These are phyloP conservation scores for Ptilodon capucinus DNA, from an alignment of 2,888 invertebrate species.

Conservation along the genomic window DNA sequence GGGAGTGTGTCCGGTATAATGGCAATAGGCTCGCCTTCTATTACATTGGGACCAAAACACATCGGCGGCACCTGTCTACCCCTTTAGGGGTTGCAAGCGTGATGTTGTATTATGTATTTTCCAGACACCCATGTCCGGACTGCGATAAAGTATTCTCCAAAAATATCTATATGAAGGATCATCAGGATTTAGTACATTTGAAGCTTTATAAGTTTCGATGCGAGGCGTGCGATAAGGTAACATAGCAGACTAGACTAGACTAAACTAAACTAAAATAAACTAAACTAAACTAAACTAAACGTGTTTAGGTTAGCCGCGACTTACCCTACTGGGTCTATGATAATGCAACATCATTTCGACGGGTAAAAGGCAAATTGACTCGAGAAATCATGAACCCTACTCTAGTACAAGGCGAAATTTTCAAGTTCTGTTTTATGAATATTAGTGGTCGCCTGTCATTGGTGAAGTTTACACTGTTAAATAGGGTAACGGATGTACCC, in stretches of 20 bases:
- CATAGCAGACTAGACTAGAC: not conserved
- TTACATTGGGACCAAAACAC: no score
- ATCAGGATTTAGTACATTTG: slow-evolving; percentile 53
- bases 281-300: not conserved
- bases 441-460: no score
- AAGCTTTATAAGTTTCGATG: slow-evolving; percentile 53
- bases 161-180: slow-evolving; percentile 59
- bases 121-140: slow-evolving; percentile 49
- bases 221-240: slow-evolving; percentile 56
- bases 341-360: no score
- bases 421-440: no score
- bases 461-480: no score
- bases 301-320: not conserved
- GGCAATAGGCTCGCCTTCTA: no score
- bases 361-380: not conserved
- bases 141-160: slow-evolving; percentile 58
- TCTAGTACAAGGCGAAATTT: no score
- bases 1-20: no score
- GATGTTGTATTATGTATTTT: not conserved
- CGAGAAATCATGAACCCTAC: not conserved
- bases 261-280: not conserved
- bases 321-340: no score
- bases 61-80: no score
- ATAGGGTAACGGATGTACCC: no score
- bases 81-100: no score